phyloP scores from a whole-genome alignment of 2,888 invertebrate genomes.

The Ormyrus labotus region DNA sequence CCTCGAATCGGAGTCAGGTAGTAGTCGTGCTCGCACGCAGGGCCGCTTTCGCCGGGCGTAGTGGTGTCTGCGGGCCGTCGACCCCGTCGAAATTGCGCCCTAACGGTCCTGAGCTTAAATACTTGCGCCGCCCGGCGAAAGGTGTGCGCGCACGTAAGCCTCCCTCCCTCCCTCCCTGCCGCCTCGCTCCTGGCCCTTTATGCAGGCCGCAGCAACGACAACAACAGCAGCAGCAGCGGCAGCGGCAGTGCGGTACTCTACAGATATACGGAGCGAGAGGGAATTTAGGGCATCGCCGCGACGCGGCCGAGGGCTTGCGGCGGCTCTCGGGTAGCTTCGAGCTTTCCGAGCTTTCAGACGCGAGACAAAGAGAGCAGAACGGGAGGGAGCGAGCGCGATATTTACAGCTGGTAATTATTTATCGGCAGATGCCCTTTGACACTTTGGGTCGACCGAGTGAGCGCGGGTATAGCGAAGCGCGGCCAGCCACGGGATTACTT shows the following conservation, averaged over 20 bases:
- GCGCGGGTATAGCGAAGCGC: background rate
- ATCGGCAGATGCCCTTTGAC: slow-evolving; percentile 58
- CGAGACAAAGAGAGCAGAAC: background rate
- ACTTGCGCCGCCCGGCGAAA: background rate
- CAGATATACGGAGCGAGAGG: background rate
- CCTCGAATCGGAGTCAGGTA: background rate
- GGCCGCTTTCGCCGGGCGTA: too few species aligned
- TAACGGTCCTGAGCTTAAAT: slow-evolving; percentile 7
- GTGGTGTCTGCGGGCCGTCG: background rate
- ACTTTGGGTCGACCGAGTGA: slow-evolving; percentile 1
- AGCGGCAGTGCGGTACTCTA: too few species aligned
- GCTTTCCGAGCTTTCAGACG: background rate
- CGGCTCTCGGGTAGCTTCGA: background rate
- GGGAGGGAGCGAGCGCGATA: slow-evolving; percentile 42
- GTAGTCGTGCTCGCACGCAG: too few species aligned
- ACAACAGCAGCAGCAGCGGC: background rate
- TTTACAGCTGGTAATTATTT: slow-evolving; percentile 60
- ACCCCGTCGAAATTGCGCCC: slow-evolving; percentile 1
- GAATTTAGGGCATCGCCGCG: slow-evolving; percentile 9
- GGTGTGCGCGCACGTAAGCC: background rate
- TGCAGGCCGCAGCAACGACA: background rate
- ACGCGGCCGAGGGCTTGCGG: background rate
- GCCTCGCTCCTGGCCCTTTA: background rate
- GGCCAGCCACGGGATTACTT: slow-evolving; percentile 47
- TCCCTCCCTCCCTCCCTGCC: background rate